A percentile compares a stretch with the other conserved stretches of the same genome.
phyloP scores from a whole-genome alignment of 2,797 vertebrate species.

The Coranthus polyacanthus region DNA sequence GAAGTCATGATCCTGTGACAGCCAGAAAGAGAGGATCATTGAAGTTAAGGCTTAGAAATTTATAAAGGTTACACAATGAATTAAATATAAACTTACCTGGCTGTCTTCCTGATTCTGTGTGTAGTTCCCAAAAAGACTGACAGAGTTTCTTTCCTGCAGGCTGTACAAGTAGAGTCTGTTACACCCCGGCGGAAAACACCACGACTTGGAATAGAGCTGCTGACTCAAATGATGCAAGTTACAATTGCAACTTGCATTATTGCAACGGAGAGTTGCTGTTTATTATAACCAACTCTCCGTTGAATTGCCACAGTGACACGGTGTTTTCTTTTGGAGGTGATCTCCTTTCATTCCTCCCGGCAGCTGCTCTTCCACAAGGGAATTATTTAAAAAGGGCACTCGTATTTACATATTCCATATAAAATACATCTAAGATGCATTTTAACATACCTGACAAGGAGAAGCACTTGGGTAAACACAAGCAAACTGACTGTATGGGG shows the following conservation, averaged over 20 bases:
- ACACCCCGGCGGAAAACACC: conserved; percentile 6
- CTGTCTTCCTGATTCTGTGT: conserved; percentile 2
- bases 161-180: not conserved
- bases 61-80: conserved; percentile 24
- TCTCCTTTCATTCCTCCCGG: too few relatives aligned
- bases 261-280: not conserved
- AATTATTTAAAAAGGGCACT: too few relatives aligned
- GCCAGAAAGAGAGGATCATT: conserved; percentile 25
- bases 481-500: too few relatives aligned
- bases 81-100: conserved; percentile 18
- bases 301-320: too few relatives aligned
- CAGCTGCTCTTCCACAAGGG: too few relatives aligned
- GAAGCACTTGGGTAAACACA: too few relatives aligned
- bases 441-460: too few relatives aligned
- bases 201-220: not conserved
- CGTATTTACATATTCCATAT: too few relatives aligned
- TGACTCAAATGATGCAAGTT: not conserved
- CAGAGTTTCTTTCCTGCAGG: conserved; percentile 13
- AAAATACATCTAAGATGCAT: too few relatives aligned
- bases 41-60: conserved; percentile 28
- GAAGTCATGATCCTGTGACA: conserved; percentile 37
- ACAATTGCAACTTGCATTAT: not conserved
- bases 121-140: not conserved
- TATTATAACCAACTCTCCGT: not conserved
- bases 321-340: too few relatives aligned